A percentile compares a stretch with the other conserved stretches of the same genome.
These are phyloP conservation scores for Loris lydekkerianus DNA, from an alignment of 2,797 vertebrate genomes.

Conservation along the genomic window DNA sequence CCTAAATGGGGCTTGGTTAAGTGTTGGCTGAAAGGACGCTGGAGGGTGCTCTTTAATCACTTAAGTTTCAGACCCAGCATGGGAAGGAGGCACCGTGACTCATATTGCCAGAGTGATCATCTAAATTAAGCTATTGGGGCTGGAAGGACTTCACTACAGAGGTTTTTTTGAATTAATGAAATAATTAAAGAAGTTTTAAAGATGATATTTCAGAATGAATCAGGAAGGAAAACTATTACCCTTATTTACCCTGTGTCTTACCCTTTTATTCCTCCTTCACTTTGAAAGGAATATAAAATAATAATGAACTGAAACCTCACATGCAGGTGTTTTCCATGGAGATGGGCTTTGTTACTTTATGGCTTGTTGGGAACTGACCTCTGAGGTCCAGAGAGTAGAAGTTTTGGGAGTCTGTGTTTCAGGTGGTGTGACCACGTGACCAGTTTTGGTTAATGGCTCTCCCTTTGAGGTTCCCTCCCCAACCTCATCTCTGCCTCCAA, in stretches of 20 bases:
- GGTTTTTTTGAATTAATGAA: conserved; percentile 60
- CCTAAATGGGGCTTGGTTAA: neutral
- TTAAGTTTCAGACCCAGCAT: neutral
- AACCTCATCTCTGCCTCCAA: neutral
- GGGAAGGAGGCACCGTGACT: too few relatives aligned
- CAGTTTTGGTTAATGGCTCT: neutral
- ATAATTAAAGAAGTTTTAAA: conserved; percentile 26
- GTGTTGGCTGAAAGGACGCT: neutral
- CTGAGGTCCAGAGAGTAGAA: neutral
- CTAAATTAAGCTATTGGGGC: neutral
- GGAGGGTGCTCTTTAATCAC: neutral
- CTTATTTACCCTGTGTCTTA: neutral
- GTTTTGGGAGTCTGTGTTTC: neutral
- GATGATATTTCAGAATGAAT: conserved; percentile 28
- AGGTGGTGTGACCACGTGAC: neutral
- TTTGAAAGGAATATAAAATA: neutral
- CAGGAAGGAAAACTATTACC: neutral
- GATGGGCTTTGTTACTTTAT: neutral
- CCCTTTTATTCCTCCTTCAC: neutral
- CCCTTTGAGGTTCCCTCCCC: neutral
- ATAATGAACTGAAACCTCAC: neutral
- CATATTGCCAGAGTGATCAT: neutral
- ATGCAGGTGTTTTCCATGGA: neutral
- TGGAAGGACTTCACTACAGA: neutral
- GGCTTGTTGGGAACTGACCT: neutral